A percentile compares a stretch with the other conserved stretches of the same genome.
phyloP scores from a whole-genome alignment of 2,113 vertebrate species.

The Larimichthys crocea region DNA sequence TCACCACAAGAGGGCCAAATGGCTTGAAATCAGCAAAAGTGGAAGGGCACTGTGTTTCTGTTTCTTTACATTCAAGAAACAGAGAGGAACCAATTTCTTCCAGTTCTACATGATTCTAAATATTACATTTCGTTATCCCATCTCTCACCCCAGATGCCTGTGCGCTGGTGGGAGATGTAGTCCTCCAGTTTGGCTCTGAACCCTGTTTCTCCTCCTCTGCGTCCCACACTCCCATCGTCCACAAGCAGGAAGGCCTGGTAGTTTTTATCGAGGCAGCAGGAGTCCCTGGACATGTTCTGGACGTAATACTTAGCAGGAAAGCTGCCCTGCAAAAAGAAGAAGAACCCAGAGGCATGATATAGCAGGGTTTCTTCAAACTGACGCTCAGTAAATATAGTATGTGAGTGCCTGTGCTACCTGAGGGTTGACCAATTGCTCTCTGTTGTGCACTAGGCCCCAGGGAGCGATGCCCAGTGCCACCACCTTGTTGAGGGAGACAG shows the following conservation, averaged over 20 bases:
- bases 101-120: not conserved
- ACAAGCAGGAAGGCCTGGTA: conserved; percentile 92
- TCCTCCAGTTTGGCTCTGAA: conserved; percentile 89
- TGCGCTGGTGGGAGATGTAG: conserved; percentile 88
- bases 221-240: conserved; percentile 88
- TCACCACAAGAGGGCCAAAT: conserved; percentile 1
- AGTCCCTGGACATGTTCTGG: conserved; percentile 65
- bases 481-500: conserved; percentile 84
- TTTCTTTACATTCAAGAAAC: not conserved
- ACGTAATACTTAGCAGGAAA: conserved; percentile 87
- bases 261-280: conserved; percentile 88
- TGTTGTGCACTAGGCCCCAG: conserved; percentile 89
- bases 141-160: conserved; percentile 86
- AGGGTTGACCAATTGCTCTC: conserved; percentile 83
- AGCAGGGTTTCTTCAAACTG: conserved; percentile 1
- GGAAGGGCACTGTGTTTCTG: not conserved
- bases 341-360: not conserved
- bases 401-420: conserved; percentile 79
- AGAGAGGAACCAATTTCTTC: not conserved
- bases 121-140: not conserved
- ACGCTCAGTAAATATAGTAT: not conserved
- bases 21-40: not conserved
- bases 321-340: conserved; percentile 82
- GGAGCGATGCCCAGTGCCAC: conserved; percentile 89
- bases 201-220: conserved; percentile 81